Evolutionary conservation across 2,113 vertebrate species (phyloP).

Genomic region (Sus scrofa): T2T-Sscrofa CM000823.6:59825501-59826000

Average conservation of each 20-base stretch:
- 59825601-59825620: background rate
- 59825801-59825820: background rate
- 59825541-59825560: too few species aligned
- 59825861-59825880: background rate
- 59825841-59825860: background rate
- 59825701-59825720: conserved; percentile 52
- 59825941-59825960: background rate
- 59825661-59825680: conserved; percentile 49
- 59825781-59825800: conserved; percentile 10
- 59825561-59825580: background rate
- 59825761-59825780: conserved; percentile 48
- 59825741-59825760: conserved; percentile 64
- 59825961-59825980: too few species aligned
- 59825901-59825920: too few species aligned
- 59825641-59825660: conserved; percentile 61
- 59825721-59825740: conserved; percentile 56
- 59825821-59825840: background rate
- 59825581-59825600: background rate
- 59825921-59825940: background rate
- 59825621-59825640: background rate
- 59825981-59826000: too few species aligned
- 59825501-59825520: too few species aligned
- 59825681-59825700: conserved; percentile 72
- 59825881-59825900: background rate
- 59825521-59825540: too few species aligned